Evolutionary conservation across 2,888 invertebrate species (phyloP).

Genomic region (Agrilus biguttatus): DNA sequence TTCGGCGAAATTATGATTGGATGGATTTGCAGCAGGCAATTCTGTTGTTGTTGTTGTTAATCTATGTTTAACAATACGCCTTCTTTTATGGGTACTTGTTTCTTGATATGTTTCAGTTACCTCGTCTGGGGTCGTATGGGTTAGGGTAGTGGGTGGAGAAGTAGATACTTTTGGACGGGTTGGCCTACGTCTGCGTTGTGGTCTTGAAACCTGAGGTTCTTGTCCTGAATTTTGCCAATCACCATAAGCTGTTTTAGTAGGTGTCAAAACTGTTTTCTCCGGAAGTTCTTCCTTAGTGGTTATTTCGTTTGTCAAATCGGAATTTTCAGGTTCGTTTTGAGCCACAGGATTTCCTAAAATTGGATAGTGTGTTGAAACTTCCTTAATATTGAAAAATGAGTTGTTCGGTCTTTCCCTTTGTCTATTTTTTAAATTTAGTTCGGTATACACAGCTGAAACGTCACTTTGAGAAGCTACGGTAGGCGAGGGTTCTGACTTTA

Average conservation of each 20-base stretch:
- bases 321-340: constrained; percentile 7
- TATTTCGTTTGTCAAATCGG: constrained; percentile 10
- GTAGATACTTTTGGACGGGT: constrained; percentile 6
- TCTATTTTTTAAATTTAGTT: constrained; percentile 19
- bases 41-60: too few relatives aligned
- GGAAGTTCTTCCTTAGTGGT: constrained; percentile 10
- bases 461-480: constrained; percentile 28
- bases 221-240: constrained; percentile 10
- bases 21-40: too few relatives aligned
- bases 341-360: constrained; percentile 20
- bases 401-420: constrained; percentile 16
- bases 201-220: constrained; percentile 10
- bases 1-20: too few relatives aligned
- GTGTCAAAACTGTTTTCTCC: constrained; percentile 11
- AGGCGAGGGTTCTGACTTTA: constrained; percentile 22
- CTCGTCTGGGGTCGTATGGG: constrained; percentile 13
- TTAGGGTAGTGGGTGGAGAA: constrained; percentile 1
- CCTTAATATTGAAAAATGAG: constrained; percentile 26
- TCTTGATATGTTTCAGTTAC: too few relatives aligned
- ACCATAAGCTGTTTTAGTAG: constrained; percentile 3
- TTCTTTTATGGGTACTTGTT: too few relatives aligned
- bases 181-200: constrained; percentile 13
- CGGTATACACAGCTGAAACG: constrained; percentile 26
- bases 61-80: too few relatives aligned
- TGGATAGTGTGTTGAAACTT: constrained; percentile 31